phyloP scores from a whole-genome alignment of 2,888 invertebrate species.

The Sylvicola cinctus region DNA sequence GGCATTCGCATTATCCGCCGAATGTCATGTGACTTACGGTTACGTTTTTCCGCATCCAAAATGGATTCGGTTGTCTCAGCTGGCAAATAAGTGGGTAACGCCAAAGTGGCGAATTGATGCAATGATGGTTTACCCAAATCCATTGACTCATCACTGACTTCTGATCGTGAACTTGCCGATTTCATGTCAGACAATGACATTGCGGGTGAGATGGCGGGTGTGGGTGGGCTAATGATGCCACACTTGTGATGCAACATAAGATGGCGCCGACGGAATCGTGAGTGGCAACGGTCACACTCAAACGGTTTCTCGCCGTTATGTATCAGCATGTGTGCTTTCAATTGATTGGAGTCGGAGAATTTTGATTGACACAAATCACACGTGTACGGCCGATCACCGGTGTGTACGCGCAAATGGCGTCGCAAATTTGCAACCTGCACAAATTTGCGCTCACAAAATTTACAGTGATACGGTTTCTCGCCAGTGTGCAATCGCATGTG shows the following conservation, averaged over 20 bases:
- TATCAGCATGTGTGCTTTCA: slow-evolving; percentile 73
- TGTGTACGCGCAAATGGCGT: slow-evolving; percentile 75
- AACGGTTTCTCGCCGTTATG: slow-evolving; percentile 84
- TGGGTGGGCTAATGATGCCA: slow-evolving; percentile 25
- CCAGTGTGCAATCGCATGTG: slow-evolving; percentile 85
- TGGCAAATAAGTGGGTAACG: slow-evolving; percentile 5
- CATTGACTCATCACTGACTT: slow-evolving; percentile 13
- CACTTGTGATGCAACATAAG: slow-evolving; percentile 75
- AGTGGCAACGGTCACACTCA: slow-evolving; percentile 56
- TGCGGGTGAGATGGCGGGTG: slow-evolving; percentile 15
- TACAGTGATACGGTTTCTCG: slow-evolving; percentile 82
- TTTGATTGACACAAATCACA: slow-evolving; percentile 69
- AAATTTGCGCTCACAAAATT: slow-evolving; percentile 78
- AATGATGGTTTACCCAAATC: slow-evolving; percentile 9
- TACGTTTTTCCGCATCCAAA: slow-evolving; percentile 15
- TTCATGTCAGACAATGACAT: slow-evolving; percentile 17
- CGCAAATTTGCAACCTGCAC: slow-evolving; percentile 85
- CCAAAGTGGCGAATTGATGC: slow-evolving; percentile 14
- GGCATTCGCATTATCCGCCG: slow-evolving; percentile 29
- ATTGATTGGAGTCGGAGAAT: slow-evolving; percentile 81
- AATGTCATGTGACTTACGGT: slow-evolving; percentile 29
- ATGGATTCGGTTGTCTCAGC: slow-evolving; percentile 2
- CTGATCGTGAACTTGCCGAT: slow-evolving; percentile 20
- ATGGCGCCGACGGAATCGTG: slow-evolving; percentile 65
- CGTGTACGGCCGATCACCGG: slow-evolving; percentile 75